phyloP scores from a whole-genome alignment of 2,888 invertebrate species.

The Acanthosepion pharaonis region DNA sequence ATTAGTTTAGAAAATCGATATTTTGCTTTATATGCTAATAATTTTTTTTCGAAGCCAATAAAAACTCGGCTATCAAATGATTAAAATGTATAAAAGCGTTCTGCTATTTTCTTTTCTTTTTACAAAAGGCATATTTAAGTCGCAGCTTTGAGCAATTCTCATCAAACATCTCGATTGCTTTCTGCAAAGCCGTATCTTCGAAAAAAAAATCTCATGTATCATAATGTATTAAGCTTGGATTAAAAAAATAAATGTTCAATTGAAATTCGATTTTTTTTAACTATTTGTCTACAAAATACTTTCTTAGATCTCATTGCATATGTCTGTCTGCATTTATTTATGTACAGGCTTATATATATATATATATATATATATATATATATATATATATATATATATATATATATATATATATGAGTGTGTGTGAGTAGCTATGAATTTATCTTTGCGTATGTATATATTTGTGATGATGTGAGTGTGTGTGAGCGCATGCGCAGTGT shows the following conservation, averaged over 20 bases:
- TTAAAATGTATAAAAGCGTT: not conserved
- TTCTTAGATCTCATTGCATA: not conserved
- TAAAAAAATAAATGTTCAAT: not conserved
- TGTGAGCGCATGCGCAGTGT: no score
- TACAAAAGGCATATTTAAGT: not conserved
- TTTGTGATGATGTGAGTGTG: no score
- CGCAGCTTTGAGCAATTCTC: not conserved
- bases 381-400: no score
- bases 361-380: not conserved
- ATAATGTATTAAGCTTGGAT: not conserved
- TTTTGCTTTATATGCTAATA: not conserved
- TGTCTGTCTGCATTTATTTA: not conserved
- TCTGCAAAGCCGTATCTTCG: not conserved
- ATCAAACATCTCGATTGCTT: not conserved
- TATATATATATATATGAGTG: no score
- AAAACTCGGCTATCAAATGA: slow-evolving; percentile 12
- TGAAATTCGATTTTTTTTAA: not conserved
- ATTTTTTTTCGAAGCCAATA: not conserved
- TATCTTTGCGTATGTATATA: no score
- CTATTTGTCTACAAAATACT: not conserved
- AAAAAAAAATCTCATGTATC: not conserved
- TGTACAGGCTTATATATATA: not conserved
- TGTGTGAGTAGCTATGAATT: no score
- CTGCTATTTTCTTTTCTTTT: not conserved
- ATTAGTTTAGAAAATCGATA: not conserved